These are phyloP conservation scores for Aradus depressus DNA, from an alignment of 2,888 invertebrate species.

Conservation along the genomic window DNA sequence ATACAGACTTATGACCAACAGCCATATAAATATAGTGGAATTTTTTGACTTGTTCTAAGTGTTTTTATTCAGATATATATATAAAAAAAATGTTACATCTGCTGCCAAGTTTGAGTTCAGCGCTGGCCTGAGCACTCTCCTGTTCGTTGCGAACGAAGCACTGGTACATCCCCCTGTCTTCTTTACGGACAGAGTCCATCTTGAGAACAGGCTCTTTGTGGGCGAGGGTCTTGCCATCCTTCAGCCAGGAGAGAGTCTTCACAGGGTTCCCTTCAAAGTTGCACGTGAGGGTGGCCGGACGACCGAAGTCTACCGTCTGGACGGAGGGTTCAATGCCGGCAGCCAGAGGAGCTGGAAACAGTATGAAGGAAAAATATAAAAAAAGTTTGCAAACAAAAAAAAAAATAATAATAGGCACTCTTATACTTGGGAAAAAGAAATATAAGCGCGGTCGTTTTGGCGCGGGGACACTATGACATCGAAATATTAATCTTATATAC, in stretches of 20 bases:
- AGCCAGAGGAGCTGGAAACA: constrained; percentile 59
- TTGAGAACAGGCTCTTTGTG: constrained; percentile 61
- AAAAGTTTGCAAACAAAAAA: too few relatives aligned
- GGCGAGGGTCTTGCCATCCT: constrained; percentile 78
- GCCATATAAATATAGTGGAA: too few relatives aligned
- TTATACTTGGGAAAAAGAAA: too few relatives aligned
- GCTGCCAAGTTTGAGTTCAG: constrained; percentile 85
- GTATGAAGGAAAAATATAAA: too few relatives aligned
- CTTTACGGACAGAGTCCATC: constrained; percentile 82
- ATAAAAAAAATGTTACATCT: constrained; percentile 46
- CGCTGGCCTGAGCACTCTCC: constrained; percentile 85
- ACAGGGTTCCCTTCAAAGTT: constrained; percentile 63
- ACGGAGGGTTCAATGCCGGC: constrained; percentile 80
- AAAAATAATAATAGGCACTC: too few relatives aligned
- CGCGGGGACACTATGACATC: too few relatives aligned
- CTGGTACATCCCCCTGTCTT: constrained; percentile 95
- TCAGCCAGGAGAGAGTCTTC: constrained; percentile 82
- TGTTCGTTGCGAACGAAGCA: constrained; percentile 88
- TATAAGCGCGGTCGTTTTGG: too few relatives aligned
- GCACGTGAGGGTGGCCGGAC: constrained; percentile 85
- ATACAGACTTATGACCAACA: too few relatives aligned
- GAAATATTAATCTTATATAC: too few relatives aligned
- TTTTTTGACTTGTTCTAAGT: too few relatives aligned
- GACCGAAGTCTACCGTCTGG: constrained; percentile 87
- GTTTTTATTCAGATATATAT: constrained; percentile 7